Evolutionary conservation across 2,113 vertebrate genomes (phyloP).

Genomic region (Cinclus cinclus): DNA sequence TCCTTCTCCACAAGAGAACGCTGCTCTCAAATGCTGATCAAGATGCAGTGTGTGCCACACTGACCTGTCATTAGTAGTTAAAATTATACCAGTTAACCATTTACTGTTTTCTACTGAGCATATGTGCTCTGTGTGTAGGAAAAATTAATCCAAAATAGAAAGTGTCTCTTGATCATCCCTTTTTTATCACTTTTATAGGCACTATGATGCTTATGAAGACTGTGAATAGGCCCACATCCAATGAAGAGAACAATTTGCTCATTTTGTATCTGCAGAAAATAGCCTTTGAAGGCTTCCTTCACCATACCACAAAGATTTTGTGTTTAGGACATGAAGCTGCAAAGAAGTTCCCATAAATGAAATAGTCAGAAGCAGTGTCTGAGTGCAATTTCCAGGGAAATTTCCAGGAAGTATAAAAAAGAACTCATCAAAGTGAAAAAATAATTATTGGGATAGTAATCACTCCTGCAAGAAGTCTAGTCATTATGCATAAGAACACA

Average conservation of each 20-base stretch:
- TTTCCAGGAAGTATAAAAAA: background rate
- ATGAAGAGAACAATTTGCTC: background rate
- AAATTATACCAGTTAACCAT: background rate
- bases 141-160: background rate
- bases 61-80: background rate
- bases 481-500: background rate
- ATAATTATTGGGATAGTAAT: background rate
- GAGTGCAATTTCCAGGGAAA: background rate
- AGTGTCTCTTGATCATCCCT: accelerated
- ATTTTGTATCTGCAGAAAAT: background rate
- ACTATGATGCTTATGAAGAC: background rate
- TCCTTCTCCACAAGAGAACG: background rate
- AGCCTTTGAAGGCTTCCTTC: background rate
- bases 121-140: background rate
- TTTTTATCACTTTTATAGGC: background rate
- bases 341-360: background rate
- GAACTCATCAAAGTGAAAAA: background rate
- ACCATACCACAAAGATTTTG: background rate
- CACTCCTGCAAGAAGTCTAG: background rate
- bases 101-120: background rate
- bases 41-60: background rate
- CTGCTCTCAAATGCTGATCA: background rate
- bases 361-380: background rate
- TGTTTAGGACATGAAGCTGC: background rate
- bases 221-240: background rate